Evolutionary conservation across 92 coral and sea anemone species (phyloP), one percentile per base, ranked within the genome.

Genomic region (Scolanthus callimorphus): DNA sequence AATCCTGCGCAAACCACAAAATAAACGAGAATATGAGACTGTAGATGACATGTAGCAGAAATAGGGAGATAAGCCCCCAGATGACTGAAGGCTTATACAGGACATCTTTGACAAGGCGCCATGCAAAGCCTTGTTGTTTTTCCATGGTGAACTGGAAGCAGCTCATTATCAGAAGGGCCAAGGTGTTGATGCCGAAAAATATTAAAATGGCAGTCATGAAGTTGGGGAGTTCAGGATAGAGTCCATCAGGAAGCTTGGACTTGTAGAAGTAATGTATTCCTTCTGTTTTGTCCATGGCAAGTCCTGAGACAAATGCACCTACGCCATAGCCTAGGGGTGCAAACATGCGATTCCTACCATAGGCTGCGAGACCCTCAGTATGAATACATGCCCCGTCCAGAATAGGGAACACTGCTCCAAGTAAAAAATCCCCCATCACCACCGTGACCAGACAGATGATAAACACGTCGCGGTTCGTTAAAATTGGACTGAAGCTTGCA

Each of bases 1-100:
- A 10, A 20, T 59, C 62, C 25, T 59, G 38, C 24, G 41, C 54
- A 55, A 59, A 70, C 45, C 69, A 61, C 29, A 70, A 70, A 13
- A 70, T 15, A 44, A 70, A 70, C 22, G 19, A 9, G 4, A 20
- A 10, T 4, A 46, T 46, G 52, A 46, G 11, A 10, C 52, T 20
- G 17, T 21, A 6, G 52, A 11, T 19, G 8, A 46, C 22, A 4
- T 21, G 11, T 4, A 46, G 4, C 4, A 46, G 8, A 4, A 46
- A 20, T 6, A 9, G 6, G 52, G 17, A 9, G 17, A 20, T 4
- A 4, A 46, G 12, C 6, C 12, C 12, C 4, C 12, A 10, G 52
- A 46, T 11, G 23, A 46, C 52, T 46, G 12, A 4, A 46, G 12
- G 23, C 19, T 20, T 46, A 4, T 19, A 4, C 19, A 46, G 17